Percentiles rank a stretch among this genome's conserved stretches.
phyloP scores from a whole-genome alignment of 2,797 vertebrate species.

The Rhabdomys pumilio region DNA sequence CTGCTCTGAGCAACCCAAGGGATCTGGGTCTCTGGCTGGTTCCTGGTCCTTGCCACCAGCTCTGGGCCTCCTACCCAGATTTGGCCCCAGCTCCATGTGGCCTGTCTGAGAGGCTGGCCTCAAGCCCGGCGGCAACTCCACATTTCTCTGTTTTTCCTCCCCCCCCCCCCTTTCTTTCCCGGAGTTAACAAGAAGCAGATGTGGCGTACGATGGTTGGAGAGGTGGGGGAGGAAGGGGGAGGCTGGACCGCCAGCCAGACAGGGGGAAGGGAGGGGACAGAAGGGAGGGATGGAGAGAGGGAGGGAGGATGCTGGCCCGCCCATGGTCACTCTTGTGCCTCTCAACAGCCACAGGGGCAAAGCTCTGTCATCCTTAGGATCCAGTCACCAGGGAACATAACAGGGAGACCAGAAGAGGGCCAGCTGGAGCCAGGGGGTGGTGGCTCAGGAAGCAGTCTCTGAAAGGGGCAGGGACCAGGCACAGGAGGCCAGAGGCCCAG shows the following conservation, averaged over 20 bases:
- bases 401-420: constrained; percentile 80
- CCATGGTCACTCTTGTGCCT: constrained; percentile 79
- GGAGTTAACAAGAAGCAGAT: constrained; percentile 88
- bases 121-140: constrained; percentile 80
- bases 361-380: constrained; percentile 82
- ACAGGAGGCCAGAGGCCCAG: constrained; percentile 46
- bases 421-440: constrained; percentile 73
- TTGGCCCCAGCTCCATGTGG: constrained; percentile 80
- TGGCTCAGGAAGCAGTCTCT: constrained; percentile 59
- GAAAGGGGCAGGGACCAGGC: constrained; percentile 72
- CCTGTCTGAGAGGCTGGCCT: constrained; percentile 83
- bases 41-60: constrained; percentile 57
- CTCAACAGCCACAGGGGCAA: constrained; percentile 74
- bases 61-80: constrained; percentile 74
- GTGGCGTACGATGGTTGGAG: constrained; percentile 83
- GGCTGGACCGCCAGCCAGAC: constrained; percentile 83
- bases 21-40: constrained; percentile 42
- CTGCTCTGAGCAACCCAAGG: constrained; percentile 30
- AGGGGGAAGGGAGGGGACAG: constrained; percentile 76
- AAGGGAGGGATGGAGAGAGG: constrained; percentile 67
- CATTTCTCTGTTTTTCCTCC: constrained; percentile 80
- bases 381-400: constrained; percentile 70
- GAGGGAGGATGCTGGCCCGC: constrained; percentile 75
- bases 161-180: constrained; percentile 71
- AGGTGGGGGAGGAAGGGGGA: constrained; percentile 81